Base-by-base conservation (phyloP, 2,888 invertebrate genomes). In the Agriopis marginaria region DNA sequence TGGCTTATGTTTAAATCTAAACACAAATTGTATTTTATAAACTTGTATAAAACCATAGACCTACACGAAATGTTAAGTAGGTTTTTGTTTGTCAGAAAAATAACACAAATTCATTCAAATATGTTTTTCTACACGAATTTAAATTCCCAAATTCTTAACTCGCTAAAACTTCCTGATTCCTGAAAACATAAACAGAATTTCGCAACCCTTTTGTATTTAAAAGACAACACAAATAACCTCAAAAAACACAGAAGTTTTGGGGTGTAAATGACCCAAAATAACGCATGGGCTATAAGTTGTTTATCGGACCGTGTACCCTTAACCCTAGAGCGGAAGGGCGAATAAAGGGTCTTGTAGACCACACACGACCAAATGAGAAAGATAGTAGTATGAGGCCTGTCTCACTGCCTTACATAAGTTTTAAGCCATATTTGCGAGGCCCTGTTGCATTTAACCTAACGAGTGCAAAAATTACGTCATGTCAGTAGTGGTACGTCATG, bases 261-360 rank as follows among this genome's bases (percentile, higher is more conserved):
- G 66, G 70, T 63, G 58, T 66, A 63, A 62, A 66, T 69, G 64
- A n/a, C 61, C 70, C 63, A 50, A 70, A 63, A 66, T 66, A 70
- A 59, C 70, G 63, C 59, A 60, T 45, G 66, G 44, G 14, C 62
- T 63, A 66, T 70, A 66, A 66, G 58, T 70, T 70, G 70, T 66
- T 70, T 66, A 66, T 70, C 66, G 49, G 62, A 5, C 51, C 62
- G 58, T 66, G 58, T 59, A 53, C 66, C 66, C 58, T 63, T 70
- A 70, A 70, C 70, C 64, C 66, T 55, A 61, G 50, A 39, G 64
- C 40, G 56, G 53, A 54, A 62, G 67, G 60, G 60, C 9, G 54
- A 45, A 54, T 55, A 50, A 49, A 60, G 60, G 60, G 39, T 14
- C 9, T 49, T 60, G 8, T 10, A 60, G 58, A 58, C 58, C 45